Evolutionary conservation across 2,888 invertebrate species (phyloP).

Genomic region (Temnothorax rugatulus): DNA sequence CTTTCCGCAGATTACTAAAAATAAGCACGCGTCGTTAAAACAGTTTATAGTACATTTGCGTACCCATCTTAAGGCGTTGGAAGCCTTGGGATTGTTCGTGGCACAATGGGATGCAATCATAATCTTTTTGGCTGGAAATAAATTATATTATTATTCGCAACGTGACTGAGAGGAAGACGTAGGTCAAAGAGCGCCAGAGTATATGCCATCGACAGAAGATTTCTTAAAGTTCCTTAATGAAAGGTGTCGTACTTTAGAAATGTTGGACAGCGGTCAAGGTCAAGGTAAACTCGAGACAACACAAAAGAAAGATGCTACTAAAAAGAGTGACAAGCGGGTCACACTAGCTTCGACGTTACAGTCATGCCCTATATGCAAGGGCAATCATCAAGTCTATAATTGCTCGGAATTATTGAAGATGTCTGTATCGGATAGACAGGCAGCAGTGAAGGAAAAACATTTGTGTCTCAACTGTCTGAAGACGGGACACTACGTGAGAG

Average conservation of each 20-base stretch:
- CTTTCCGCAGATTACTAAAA: too few species aligned
- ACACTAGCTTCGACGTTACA: background rate
- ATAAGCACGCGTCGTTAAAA: background rate
- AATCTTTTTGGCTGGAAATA: background rate
- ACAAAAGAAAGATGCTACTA: background rate
- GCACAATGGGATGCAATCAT: background rate
- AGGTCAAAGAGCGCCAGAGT: background rate
- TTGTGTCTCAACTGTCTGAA: background rate
- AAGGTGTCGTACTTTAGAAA: background rate
- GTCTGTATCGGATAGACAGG: background rate
- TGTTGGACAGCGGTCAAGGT: background rate
- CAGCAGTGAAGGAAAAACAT: background rate
- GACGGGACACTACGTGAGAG: background rate
- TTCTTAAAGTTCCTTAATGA: background rate
- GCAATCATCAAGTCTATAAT: background rate
- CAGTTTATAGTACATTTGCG: background rate
- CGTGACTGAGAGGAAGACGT: background rate
- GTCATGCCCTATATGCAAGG: background rate
- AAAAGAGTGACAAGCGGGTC: background rate
- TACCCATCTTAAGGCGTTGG: background rate
- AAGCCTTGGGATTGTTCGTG: background rate
- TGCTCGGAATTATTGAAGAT: background rate
- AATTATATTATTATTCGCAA: background rate
- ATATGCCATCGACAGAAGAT: background rate
- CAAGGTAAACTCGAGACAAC: too few species aligned